Evolutionary conservation across 1,140 invertebrate species (phyloP).

Genomic region (Acromyrmex heyeri): DNA sequence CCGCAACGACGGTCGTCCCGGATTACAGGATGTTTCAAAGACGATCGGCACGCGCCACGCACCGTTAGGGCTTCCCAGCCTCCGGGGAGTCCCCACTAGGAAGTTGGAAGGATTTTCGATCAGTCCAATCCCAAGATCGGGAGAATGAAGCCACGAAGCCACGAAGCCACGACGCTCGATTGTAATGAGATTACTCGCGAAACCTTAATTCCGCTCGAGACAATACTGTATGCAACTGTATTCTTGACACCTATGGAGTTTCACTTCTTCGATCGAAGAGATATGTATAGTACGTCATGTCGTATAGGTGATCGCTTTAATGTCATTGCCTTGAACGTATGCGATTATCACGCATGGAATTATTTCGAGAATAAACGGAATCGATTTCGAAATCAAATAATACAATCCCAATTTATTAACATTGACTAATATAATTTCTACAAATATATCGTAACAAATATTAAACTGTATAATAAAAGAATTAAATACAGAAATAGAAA

Average conservation of each 20-base stretch:
- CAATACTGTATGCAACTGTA: not conserved
- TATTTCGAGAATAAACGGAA: too few relatives aligned
- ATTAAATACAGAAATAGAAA: too few relatives aligned
- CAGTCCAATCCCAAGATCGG: not conserved
- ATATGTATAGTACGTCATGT: not conserved
- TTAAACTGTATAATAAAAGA: too few relatives aligned
- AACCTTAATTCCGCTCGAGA: not conserved
- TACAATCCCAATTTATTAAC: too few relatives aligned
- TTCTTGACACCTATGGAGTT: conserved; percentile 2
- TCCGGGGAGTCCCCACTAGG: conserved; percentile 15
- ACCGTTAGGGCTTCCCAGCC: conserved; percentile 46
- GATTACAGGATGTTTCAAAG: conserved; percentile 71
- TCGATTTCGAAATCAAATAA: too few relatives aligned
- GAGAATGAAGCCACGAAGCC: not conserved
- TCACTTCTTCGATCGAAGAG: not conserved
- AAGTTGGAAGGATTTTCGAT: conserved; percentile 12
- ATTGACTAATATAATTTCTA: too few relatives aligned
- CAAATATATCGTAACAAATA: too few relatives aligned
- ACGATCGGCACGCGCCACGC: conserved; percentile 24
- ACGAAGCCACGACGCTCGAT: not conserved
- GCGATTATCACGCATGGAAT: too few relatives aligned
- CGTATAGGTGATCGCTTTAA: not conserved
- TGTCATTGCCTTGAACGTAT: not conserved
- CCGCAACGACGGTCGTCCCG: conserved; percentile 64
- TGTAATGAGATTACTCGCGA: conserved; percentile 3